Evolutionary conservation across 2,113 vertebrate species (phyloP), one percentile per base, ranked within the genome.

Genomic region (Poicephalus meyeri): DNA sequence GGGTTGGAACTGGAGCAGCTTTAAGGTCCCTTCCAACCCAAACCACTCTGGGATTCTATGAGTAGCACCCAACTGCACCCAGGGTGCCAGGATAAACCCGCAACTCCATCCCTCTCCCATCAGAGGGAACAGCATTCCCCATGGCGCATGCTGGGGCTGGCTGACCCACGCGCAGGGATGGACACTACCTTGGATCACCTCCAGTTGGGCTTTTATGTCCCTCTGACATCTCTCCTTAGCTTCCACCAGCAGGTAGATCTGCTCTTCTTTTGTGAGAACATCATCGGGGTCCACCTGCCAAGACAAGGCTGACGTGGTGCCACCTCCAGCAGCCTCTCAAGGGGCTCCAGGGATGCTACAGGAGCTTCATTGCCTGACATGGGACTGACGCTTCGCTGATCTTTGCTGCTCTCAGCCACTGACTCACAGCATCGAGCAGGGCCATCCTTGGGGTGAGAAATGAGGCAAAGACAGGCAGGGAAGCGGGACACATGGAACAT

Each of bases 201-300:
- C 95, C 80, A 96, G 90, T n/a, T 98, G 98, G 44, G 97, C 91
- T 70, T 80, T 95, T 80, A 99, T 98, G 82, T 82, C 97, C 66
- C 93, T 97, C 89, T 99, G 98, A 87, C 99, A 99, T 64, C 96
- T 98, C 86, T 97, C 95, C n/a, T 98, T 98, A 26, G 99, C 99
- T 73, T 98, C 98, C 61, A 98, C 98, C 96, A 99, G 97, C 64
- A 99, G 97, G 79, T 98, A 99, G 97, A 99, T 99, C 97, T 99
- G 99, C 95, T 99, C 99, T 46, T 99, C 99, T 78, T 98, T 98
- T 0, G 99, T 99, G 92, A 99, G 98, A 94, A 99, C 99, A 10
- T 99, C 99, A 60, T 99, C 99, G 0, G 98, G 97, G 93, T 99
- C 99, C 0, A 99, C 98, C 99, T 99, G 89, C 80, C 31, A 65